These are phyloP conservation scores for Nomada flava DNA, from an alignment of 2,888 invertebrate genomes.

Conservation along the genomic window DNA sequence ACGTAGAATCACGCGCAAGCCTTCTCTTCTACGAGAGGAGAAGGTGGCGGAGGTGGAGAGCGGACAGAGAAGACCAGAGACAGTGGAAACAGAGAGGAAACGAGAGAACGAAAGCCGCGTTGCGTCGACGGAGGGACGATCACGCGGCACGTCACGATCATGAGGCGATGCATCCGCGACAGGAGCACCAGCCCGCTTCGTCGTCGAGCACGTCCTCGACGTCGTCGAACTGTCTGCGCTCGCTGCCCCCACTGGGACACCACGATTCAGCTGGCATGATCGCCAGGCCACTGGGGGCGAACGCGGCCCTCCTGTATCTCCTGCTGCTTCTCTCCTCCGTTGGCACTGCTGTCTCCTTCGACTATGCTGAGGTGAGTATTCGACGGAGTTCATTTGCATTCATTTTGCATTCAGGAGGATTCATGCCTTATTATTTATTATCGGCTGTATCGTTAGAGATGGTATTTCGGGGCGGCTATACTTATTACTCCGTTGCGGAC, in stretches of 20 bases:
- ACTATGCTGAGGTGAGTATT: conserved; percentile 58
- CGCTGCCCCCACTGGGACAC: conserved; percentile 62
- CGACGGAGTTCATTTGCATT: neutral
- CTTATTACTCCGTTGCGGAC: no score
- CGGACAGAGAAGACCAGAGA: neutral
- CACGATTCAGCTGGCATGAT: conserved; percentile 62
- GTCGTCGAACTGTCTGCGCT: conserved; percentile 67
- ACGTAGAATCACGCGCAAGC: conserved; percentile 45
- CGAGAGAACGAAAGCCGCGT: conserved; percentile 30
- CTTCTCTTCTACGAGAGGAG: neutral
- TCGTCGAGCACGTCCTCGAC: conserved; percentile 70
- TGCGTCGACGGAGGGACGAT: conserved; percentile 43
- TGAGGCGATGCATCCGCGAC: conserved; percentile 78
- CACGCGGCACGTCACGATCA: conserved; percentile 70
- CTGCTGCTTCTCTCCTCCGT: conserved; percentile 44
- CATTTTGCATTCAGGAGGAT: neutral
- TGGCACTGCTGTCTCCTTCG: conserved; percentile 29
- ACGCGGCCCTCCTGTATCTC: conserved; percentile 49
- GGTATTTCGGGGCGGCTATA: no score
- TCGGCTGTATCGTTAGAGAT: neutral
- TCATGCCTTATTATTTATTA: neutral
- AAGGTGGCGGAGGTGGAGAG: conserved; percentile 6
- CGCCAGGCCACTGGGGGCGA: conserved; percentile 25
- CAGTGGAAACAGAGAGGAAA: neutral
- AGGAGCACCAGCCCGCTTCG: conserved; percentile 69